Percentiles rank a stretch among this genome's conserved stretches.
Evolutionary conservation across 2,888 invertebrate genomes (phyloP).

Genomic region (Lepidochrysops patricia): DNA sequence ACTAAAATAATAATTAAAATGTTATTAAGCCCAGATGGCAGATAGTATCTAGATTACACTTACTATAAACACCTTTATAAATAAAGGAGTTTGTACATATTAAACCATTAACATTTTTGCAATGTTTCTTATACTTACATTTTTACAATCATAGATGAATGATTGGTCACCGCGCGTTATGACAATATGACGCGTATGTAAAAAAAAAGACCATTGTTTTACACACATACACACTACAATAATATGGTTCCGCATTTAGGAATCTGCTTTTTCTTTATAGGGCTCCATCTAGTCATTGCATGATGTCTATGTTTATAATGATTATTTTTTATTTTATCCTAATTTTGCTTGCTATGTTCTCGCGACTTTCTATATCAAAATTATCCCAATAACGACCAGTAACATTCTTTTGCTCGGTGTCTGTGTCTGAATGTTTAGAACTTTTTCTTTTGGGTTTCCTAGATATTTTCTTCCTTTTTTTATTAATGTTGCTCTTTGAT

Average conservation of each 20-base stretch:
- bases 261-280: too few species aligned
- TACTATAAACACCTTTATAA: background rate
- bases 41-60: background rate
- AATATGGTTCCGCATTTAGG: too few species aligned
- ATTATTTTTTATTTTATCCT: constrained; percentile 17
- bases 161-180: too few species aligned
- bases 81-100: background rate
- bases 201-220: too few species aligned
- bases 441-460: background rate
- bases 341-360: constrained; percentile 18
- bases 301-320: too few species aligned
- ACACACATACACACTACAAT: too few species aligned
- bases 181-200: too few species aligned
- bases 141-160: too few species aligned
- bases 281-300: too few species aligned
- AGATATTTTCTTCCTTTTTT: background rate
- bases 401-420: constrained; percentile 17
- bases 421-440: constrained; percentile 2
- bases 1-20: background rate
- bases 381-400: constrained; percentile 31
- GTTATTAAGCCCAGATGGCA: background rate
- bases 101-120: background rate
- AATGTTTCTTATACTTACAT: background rate
- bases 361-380: constrained; percentile 34
- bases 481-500: constrained; percentile 13